Conservation (phyloP, 2,888 invertebrate species). For the Physocephala rufipes region DNA sequence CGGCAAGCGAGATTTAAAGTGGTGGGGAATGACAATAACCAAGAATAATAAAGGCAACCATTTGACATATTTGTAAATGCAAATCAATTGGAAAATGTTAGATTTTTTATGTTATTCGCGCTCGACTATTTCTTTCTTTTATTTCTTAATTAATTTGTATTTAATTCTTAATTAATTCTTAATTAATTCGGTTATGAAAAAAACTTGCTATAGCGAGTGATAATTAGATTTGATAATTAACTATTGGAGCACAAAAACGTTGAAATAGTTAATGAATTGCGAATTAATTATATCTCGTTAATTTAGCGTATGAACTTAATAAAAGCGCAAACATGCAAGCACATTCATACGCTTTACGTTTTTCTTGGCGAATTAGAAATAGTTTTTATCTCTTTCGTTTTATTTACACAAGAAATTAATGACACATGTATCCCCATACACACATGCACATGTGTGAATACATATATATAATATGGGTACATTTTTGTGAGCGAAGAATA, state of each 20-base stretch:
- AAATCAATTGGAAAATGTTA: background rate
- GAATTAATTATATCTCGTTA: constrained; percentile 22
- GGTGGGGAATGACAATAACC: constrained; percentile 10
- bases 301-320: background rate
- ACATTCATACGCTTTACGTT: constrained; percentile 15
- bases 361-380: constrained; percentile 33
- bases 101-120: too few relatives aligned
- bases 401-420: background rate
- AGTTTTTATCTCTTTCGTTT: background rate
- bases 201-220: background rate
- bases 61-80: background rate
- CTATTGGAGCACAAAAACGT: background rate
- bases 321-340: background rate
- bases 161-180: too few relatives aligned
- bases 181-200: background rate
- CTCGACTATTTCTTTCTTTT: background rate
- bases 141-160: too few relatives aligned
- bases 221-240: background rate
- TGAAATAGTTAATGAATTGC: constrained; percentile 19
- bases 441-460: background rate
- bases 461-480: background rate
- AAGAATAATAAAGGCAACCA: background rate
- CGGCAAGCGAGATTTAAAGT: constrained; percentile 17
- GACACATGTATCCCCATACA: background rate
- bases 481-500: constrained; percentile 31